A percentile compares a stretch with the other conserved stretches of the same genome.
These are phyloP conservation scores for Patella depressa DNA, from an alignment of 2,888 invertebrate species.

Conservation along the genomic window DNA sequence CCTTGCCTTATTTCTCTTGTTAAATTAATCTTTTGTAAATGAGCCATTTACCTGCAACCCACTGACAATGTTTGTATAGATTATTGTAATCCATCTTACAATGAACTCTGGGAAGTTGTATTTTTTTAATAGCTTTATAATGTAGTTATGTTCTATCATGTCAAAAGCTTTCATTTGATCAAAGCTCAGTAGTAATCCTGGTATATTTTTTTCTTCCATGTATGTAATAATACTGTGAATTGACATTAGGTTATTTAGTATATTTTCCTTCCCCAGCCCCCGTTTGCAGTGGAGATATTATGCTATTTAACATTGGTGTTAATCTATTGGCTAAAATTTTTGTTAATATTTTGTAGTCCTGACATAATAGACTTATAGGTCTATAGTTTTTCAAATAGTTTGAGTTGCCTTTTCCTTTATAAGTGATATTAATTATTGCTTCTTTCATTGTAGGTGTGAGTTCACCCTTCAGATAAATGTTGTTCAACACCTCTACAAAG, in stretches of 20 bases:
- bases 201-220: neutral
- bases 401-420: too few species aligned
- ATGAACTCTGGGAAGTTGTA: neutral
- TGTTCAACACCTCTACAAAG: too few species aligned
- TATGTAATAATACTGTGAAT: neutral
- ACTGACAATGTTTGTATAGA: neutral
- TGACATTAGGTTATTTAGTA: neutral
- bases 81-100: neutral
- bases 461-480: too few species aligned
- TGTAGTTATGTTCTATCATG: neutral
- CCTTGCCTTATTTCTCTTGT: neutral
- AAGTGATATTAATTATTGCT: too few species aligned
- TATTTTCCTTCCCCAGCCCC: constrained; percentile 8
- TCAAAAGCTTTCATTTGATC: neutral
- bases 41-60: neutral
- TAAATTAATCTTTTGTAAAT: neutral
- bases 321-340: too few species aligned
- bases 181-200: neutral
- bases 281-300: too few species aligned
- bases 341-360: too few species aligned
- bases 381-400: too few species aligned
- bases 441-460: too few species aligned
- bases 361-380: too few species aligned
- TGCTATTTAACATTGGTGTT: too few species aligned
- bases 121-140: neutral